phyloP scores from a whole-genome alignment of 2,888 invertebrate species.

The Nemoura dubitans region DNA sequence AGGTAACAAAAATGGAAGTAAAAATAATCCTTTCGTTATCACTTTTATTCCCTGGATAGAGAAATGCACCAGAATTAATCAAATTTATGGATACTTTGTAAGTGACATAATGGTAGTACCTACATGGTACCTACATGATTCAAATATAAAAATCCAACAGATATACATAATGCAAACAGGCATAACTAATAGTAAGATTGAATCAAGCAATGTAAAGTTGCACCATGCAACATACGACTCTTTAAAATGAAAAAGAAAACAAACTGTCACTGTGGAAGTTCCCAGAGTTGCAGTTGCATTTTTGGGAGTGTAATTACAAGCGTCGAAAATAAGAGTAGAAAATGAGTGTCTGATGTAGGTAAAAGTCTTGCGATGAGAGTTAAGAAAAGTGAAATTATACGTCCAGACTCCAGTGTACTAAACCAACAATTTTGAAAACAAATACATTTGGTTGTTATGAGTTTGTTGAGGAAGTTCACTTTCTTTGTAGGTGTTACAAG shows the following conservation, averaged over 20 bases:
- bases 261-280: not conserved
- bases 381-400: not conserved
- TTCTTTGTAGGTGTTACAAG: not conserved
- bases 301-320: not conserved
- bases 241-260: not conserved
- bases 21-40: too few relatives aligned
- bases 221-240: too few relatives aligned
- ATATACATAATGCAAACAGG: too few relatives aligned
- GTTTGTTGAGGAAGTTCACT: not conserved
- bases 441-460: not conserved
- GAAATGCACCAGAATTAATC: too few relatives aligned
- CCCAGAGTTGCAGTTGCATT: not conserved
- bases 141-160: too few relatives aligned
- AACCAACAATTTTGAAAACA: not conserved
- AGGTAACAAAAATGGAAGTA: too few relatives aligned
- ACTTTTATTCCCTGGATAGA: too few relatives aligned
- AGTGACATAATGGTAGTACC: too few relatives aligned
- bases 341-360: not conserved
- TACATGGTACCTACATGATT: too few relatives aligned
- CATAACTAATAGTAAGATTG: too few relatives aligned
- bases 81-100: too few relatives aligned
- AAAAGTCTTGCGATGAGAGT: not conserved
- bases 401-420: not conserved
- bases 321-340: not conserved
- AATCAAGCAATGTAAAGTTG: too few relatives aligned